Base-by-base conservation (phyloP, 2,888 invertebrate species). In the Sphinx pinastri region DNA sequence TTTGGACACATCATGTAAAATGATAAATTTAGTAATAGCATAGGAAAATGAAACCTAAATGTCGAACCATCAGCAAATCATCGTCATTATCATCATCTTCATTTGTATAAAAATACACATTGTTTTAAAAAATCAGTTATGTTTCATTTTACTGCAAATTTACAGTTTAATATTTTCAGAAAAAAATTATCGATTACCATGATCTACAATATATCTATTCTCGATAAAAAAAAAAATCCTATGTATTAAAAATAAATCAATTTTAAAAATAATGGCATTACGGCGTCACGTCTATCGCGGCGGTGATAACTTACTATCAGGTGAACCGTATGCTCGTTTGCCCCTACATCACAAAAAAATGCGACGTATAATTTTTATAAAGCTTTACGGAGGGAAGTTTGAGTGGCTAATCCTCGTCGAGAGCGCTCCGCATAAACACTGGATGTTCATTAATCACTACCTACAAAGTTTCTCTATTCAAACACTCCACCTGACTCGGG, bases 401-500 rank as follows among this genome's bases (percentile, higher is more conserved):
- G 74, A 81, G 79, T 81, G 82, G 80, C 80, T 91, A 89, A 91
- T 89, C 90, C 90, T 89, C 88, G 87, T 87, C 85, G 86, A 84
- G 84, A 85, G 88, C 85, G 88, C 85, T 83, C 81, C 72, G 87
- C 83, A 89, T 88, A 88, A 89, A 90, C 91, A 90, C 86, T 76
- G 79, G 85, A 83, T 81, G 76, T 88, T 91, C 93, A 92, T 93
- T 92, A 93, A 92, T 93, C 92, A 93, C 73, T 52, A 68, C 78
- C 75, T 76, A 77, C 76, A 77, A 88, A 92, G 91, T 93, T 92
- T 87, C 88, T 89, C 91, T 91, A 90, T 91, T 89, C 89, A 86
- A 83, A 82, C 85, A 88, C 90, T 91, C 88, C 88, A 93, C 92
- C 93, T 92, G 92, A 92, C 91, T 92, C 82, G 89, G 89, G 88